Conservation (phyloP, 2,888 invertebrate genomes). For the Drosophila niveifrons region DNA sequence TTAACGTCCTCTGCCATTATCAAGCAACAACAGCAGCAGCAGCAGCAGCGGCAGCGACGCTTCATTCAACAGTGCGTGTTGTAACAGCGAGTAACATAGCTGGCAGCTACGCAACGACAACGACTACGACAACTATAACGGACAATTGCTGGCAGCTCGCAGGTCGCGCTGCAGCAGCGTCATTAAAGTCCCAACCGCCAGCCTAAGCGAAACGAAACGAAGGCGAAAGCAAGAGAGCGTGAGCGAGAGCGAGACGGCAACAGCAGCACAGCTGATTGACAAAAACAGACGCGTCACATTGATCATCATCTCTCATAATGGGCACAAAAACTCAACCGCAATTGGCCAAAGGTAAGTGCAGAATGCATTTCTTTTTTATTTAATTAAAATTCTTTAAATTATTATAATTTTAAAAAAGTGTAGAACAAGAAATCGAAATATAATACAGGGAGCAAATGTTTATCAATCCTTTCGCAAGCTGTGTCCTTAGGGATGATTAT, state of each 20-base stretch:
- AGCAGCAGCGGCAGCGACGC: conserved; percentile 21
- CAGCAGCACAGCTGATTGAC: neutral
- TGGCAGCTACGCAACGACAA: conserved; percentile 12
- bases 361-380: too few relatives aligned
- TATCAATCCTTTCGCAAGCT: too few relatives aligned
- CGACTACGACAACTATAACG: neutral
- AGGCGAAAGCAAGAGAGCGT: neutral
- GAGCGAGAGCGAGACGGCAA: neutral
- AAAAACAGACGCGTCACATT: too few relatives aligned
- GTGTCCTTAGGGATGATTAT: neutral
- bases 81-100: conserved; percentile 12
- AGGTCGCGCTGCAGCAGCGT: conserved; percentile 30
- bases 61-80: conserved; percentile 11
- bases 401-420: too few relatives aligned
- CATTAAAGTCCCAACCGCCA: conserved; percentile 40
- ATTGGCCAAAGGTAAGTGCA: conserved; percentile 77
- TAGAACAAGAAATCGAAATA: too few relatives aligned
- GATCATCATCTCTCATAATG: conserved; percentile 71
- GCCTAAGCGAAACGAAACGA: conserved; percentile 34
- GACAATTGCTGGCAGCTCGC: conserved; percentile 21
- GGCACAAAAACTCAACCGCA: conserved; percentile 84
- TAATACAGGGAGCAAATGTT: too few relatives aligned
- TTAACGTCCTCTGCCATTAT: conserved; percentile 43
- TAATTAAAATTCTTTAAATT: too few relatives aligned
- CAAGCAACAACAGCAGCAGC: conserved; percentile 23